These are phyloP conservation scores for Drosophila kohkoa DNA, from an alignment of 1,140 invertebrate genomes.

Conservation along the genomic window DNA sequence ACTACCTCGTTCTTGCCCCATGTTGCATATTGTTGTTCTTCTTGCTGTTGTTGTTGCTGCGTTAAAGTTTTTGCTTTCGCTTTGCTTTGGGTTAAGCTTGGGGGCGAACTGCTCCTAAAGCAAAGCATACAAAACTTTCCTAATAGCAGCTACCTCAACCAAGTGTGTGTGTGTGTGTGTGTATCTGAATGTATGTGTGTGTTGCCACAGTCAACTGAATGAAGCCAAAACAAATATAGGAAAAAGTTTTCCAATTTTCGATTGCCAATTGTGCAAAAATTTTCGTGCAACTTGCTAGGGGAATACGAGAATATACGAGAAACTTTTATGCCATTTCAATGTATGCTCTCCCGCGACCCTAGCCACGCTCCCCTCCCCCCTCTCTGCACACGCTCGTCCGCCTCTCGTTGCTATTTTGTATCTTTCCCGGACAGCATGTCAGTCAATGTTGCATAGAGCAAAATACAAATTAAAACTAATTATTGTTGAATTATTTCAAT, in stretches of 20 bases:
- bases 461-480: conserved; percentile 37
- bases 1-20: conserved; percentile 6
- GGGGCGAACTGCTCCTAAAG: conserved; percentile 49
- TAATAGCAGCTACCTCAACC: conserved; percentile 66
- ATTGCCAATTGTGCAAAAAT: conserved; percentile 81
- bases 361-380: neutral
- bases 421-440: conserved; percentile 22
- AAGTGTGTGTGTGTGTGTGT: conserved; percentile 26
- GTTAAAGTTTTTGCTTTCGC: conserved; percentile 51
- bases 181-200: conserved; percentile 48
- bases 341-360: conserved; percentile 17
- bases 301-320: conserved; percentile 69
- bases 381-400: neutral
- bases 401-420: conserved; percentile 8
- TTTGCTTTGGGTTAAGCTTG: conserved; percentile 53
- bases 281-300: conserved; percentile 67
- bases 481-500: conserved; percentile 34
- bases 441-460: conserved; percentile 16
- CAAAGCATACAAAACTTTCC: conserved; percentile 65
- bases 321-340: conserved; percentile 72
- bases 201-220: conserved; percentile 67
- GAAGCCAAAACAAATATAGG: conserved; percentile 83
- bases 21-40: conserved; percentile 40
- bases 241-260: conserved; percentile 83
- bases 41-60: conserved; percentile 30